Evolutionary conservation across 2,797 vertebrate genomes (phyloP), one percentile per base, ranked within the genome.

Genomic region (Leptoclinus maculatus): DNA sequence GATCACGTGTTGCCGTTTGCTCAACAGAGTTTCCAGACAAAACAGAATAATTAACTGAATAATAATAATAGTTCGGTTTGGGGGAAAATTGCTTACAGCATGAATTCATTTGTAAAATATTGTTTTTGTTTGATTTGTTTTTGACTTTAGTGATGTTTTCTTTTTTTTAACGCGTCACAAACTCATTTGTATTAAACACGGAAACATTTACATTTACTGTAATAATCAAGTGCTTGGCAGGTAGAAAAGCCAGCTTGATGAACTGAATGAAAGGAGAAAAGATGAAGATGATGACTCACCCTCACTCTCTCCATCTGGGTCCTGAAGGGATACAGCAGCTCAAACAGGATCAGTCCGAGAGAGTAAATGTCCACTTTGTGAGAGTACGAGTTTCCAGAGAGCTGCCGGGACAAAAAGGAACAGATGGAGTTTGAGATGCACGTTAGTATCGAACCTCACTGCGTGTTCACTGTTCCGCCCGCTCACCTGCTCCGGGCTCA

Each of bases 291-390:
- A n/a, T n/a, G n/a, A 90, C 96, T 92, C 94, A 99, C 98, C 95
- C 93, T 91, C 78, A 99, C 96, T 93, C 98, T 96, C 92, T 99
- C 98, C 98, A 99, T 99, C 93, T 99, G 97, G 7, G 98, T 99
- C 89, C 96, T 95, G 90, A 99, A 99, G 0, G 98, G 98, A 87
- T 94, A 97, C 29, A 99, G 95, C 89, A 99, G 93, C 94, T 99
- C 98, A 85, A 99, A 99, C 67, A 99, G 95, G 87, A 99, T 99
- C 91, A 99, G 92, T 32, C 98, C 98, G 94, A 99, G 93, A 51
- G 98, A 99, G 87, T 98, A 99, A 90, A 99, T 98, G 88, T 99
- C 98, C 93, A 99, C 98, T 93, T 99, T 99, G 89, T 99, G 98
- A 5, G 98, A 99, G 84, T 99, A 99, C 11, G 94, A 97, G 93